Percentiles rank a stretch among this genome's conserved stretches.
Evolutionary conservation across 2,888 invertebrate genomes (phyloP).

Genomic region (Drosophila histrio): DNA sequence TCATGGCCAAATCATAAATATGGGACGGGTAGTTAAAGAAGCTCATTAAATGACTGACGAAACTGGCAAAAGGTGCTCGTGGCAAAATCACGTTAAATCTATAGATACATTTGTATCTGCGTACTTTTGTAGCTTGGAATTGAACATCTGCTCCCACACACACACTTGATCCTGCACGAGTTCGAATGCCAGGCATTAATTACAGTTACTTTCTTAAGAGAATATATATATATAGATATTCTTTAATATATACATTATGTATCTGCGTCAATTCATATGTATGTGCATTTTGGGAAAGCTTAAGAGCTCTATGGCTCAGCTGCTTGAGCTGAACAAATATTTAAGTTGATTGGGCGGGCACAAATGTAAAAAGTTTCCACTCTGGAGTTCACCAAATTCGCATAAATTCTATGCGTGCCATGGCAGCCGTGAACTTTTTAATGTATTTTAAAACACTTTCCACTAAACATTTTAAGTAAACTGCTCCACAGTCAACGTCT

Average conservation of each 20-base stretch:
- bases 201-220: slow-evolving; percentile 14
- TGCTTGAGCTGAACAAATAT: slow-evolving; percentile 70
- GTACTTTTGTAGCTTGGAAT: slow-evolving; percentile 4
- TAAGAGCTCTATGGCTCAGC: slow-evolving; percentile 57
- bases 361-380: slow-evolving; percentile 77
- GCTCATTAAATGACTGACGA: slow-evolving; percentile 72
- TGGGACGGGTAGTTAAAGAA: slow-evolving; percentile 37
- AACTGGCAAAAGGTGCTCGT: slow-evolving; percentile 40
- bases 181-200: slow-evolving; percentile 36
- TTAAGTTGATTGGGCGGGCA: slow-evolving; percentile 76
- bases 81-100: slow-evolving; percentile 30
- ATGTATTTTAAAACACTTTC: slow-evolving; percentile 81
- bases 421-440: slow-evolving; percentile 79
- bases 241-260: background rate
- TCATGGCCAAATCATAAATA: slow-evolving; percentile 27
- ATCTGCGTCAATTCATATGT: background rate
- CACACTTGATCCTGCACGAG: background rate
- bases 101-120: background rate
- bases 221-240: background rate
- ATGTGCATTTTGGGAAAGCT: slow-evolving; percentile 14
- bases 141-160: slow-evolving; percentile 1
- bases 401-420: slow-evolving; percentile 80
- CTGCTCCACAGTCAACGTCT: slow-evolving; percentile 47
- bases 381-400: slow-evolving; percentile 79
- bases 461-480: slow-evolving; percentile 81